Evolutionary conservation across 2,113 vertebrate species (phyloP).

Genomic region (Apodemus speciosus): DNA sequence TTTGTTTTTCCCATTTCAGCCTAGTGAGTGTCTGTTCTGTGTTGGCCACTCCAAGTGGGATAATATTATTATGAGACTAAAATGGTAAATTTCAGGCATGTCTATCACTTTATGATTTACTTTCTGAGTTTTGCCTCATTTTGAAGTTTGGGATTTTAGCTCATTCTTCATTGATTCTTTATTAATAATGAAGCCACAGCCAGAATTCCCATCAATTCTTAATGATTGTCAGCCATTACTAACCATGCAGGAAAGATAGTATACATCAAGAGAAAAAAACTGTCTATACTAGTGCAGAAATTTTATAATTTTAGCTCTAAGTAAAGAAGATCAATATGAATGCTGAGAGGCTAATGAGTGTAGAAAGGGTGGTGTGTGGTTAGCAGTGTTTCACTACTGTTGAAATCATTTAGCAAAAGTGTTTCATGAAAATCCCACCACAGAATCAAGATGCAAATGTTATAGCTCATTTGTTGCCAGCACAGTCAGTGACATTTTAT

Average conservation of each 20-base stretch:
- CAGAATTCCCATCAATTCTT: conserved; percentile 69
- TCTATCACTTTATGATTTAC: conserved; percentile 56
- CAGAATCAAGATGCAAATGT: conserved; percentile 89
- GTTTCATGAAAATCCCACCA: conserved; percentile 85
- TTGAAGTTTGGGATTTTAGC: conserved; percentile 24
- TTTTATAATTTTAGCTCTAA: conserved; percentile 11
- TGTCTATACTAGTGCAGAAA: conserved; percentile 77
- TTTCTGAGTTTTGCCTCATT: conserved; percentile 15
- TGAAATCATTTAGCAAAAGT: conserved; percentile 89
- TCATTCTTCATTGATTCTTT: background rate
- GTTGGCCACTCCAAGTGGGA: background rate
- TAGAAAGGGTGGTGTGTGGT: conserved; percentile 69
- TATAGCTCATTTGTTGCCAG: conserved; percentile 90
- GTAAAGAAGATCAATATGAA: conserved; percentile 70
- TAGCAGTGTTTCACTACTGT: conserved; percentile 84
- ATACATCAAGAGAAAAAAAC: conserved; percentile 71
- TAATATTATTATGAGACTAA: background rate
- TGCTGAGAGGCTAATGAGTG: conserved; percentile 76
- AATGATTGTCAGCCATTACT: conserved; percentile 69
- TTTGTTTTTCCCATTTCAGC: background rate
- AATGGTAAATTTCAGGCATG: conserved; percentile 55
- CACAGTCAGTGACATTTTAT: conserved; percentile 91
- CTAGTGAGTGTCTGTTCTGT: background rate
- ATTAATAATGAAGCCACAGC: conserved; percentile 68
- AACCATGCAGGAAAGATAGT: background rate